Evolutionary conservation across 2,888 invertebrate genomes (phyloP).

Genomic region (Cantharis flavilabris): DNA sequence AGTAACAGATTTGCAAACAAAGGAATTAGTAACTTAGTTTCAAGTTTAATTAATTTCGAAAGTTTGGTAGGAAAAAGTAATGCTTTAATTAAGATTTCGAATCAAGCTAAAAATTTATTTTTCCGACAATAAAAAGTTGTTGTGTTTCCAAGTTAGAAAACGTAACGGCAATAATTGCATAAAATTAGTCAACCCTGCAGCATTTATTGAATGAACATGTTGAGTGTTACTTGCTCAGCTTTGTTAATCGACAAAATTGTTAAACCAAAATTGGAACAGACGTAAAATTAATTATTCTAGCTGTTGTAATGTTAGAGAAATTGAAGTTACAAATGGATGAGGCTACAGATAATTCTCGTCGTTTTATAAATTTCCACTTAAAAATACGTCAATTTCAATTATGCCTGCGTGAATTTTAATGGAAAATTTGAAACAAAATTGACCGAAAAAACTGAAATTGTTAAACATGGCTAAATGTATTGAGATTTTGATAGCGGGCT

Average conservation of each 20-base stretch:
- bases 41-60: neutral
- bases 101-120: neutral
- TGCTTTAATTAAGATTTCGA: neutral
- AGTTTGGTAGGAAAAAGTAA: neutral
- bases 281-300: constrained; percentile 16
- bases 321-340: constrained; percentile 15
- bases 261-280: constrained; percentile 12
- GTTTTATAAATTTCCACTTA: constrained; percentile 17
- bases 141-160: neutral
- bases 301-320: constrained; percentile 10
- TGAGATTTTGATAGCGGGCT: neutral
- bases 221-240: constrained; percentile 16
- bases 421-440: neutral
- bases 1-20: neutral
- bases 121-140: constrained; percentile 3
- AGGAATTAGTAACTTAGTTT: neutral
- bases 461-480: neutral
- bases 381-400: constrained; percentile 4
- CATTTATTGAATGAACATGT: constrained; percentile 16
- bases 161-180: constrained; percentile 13
- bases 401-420: neutral
- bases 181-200: constrained; percentile 17
- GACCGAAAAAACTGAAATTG: neutral
- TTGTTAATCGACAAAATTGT: constrained; percentile 14
- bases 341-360: constrained; percentile 11